These are phyloP conservation scores for Himalopsyche phryganea DNA, from an alignment of 1,140 invertebrate genomes.

Conservation along the genomic window DNA sequence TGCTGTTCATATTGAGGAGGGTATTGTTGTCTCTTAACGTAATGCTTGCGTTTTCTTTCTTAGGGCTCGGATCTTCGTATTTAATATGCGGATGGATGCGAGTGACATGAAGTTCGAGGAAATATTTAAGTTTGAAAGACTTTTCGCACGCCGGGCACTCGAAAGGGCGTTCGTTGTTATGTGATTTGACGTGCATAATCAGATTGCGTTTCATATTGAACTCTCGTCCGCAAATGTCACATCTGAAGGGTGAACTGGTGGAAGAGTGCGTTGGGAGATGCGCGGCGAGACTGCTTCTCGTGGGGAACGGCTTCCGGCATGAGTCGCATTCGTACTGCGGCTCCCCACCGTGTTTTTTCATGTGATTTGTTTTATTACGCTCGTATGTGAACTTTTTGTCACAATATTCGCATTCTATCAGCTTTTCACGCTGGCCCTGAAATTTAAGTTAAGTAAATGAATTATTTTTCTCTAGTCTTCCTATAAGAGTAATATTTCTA, in stretches of 20 bases:
- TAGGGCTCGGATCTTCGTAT: conserved; percentile 25
- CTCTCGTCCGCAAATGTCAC: conserved; percentile 30
- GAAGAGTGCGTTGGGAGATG: conserved; percentile 19
- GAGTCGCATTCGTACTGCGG: conserved; percentile 22
- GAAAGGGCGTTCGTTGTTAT: conserved; percentile 32
- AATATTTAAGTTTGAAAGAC: conserved; percentile 33
- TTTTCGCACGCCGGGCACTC: conserved; percentile 33
- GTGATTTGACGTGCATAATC: conserved; percentile 32
- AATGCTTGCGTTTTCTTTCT: conserved; percentile 4
- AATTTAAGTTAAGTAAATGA: no score
- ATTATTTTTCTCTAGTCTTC: no score
- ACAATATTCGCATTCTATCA: conserved; percentile 31
- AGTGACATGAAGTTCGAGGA: conserved; percentile 29
- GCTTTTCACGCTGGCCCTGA: conserved; percentile 29
- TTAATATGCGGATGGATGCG: conserved; percentile 28
- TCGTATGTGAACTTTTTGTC: conserved; percentile 34
- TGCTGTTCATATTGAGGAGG: background rate
- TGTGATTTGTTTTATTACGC: conserved; percentile 33
- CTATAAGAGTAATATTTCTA: no score
- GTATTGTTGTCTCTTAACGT: background rate
- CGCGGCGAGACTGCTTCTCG: conserved; percentile 17
- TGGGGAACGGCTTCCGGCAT: conserved; percentile 21
- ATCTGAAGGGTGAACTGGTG: conserved; percentile 22
- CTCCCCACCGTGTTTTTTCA: conserved; percentile 30
- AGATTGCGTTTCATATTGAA: conserved; percentile 33